These are phyloP conservation scores for Nomada ferruginata DNA, from an alignment of 2,888 invertebrate species.

Conservation along the genomic window DNA sequence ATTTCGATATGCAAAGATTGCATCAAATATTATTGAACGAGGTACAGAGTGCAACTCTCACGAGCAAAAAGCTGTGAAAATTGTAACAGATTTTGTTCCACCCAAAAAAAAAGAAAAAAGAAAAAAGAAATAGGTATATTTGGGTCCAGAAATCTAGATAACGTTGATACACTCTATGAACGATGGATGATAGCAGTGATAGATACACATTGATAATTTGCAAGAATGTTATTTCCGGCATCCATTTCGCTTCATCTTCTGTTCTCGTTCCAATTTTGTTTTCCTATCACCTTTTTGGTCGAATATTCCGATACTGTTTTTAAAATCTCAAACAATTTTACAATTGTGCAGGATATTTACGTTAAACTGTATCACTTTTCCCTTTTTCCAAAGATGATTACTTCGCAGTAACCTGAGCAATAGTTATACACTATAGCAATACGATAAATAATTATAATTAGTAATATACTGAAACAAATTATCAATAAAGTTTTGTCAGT, in stretches of 20 bases:
- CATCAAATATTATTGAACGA: constrained; percentile 33
- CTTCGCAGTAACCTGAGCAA: background rate
- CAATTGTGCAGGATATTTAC: too few relatives aligned
- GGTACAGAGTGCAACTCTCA: background rate
- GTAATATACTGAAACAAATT: background rate
- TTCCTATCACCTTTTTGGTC: background rate
- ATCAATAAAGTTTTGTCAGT: background rate
- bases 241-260: background rate
- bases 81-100: constrained; percentile 13
- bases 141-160: constrained; percentile 9
- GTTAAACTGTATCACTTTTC: too few relatives aligned
- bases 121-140: background rate
- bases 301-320: background rate
- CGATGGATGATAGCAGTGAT: constrained; percentile 1
- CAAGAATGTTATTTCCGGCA: constrained; percentile 4
- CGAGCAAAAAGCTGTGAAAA: constrained; percentile 28
- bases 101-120: background rate
- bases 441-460: background rate
- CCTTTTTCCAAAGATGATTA: background rate
- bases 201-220: constrained; percentile 4
- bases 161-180: background rate
- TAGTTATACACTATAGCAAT: background rate
- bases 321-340: background rate
- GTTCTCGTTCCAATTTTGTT: background rate
- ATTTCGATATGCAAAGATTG: constrained; percentile 34